Percentiles rank a stretch among this genome's conserved stretches.
Evolutionary conservation across 2,797 vertebrate species (phyloP).

Genomic region (Oceanodroma leucorhoa): DNA sequence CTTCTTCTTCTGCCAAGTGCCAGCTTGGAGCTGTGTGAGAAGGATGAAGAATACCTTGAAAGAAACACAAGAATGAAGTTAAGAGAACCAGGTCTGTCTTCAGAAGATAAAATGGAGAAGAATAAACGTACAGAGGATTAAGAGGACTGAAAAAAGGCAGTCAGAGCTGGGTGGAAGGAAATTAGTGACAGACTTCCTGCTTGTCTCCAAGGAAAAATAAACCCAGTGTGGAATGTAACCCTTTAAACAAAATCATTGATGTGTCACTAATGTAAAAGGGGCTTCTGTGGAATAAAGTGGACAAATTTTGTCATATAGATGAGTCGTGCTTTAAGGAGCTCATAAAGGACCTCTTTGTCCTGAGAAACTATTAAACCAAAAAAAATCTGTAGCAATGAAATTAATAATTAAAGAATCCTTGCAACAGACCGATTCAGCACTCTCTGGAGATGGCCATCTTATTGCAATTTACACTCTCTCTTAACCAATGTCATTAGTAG

Average conservation of each 20-base stretch:
- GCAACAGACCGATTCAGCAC: neutral
- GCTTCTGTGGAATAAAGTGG: neutral
- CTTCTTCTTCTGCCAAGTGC: neutral
- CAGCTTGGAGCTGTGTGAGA: neutral
- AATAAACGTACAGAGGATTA: neutral
- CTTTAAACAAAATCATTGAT: neutral
- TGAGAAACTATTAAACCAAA: neutral
- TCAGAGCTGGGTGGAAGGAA: neutral
- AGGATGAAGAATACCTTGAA: neutral
- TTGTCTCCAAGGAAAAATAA: constrained; percentile 22
- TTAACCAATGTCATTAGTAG: neutral
- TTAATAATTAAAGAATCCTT: constrained; percentile 39
- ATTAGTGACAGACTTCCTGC: constrained; percentile 37
- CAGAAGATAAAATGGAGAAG: neutral
- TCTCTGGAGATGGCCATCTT: neutral
- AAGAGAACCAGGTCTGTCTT: neutral
- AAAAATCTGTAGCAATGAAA: neutral
- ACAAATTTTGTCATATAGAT: neutral
- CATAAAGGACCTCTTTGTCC: neutral
- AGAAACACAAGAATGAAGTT: neutral
- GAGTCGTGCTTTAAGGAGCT: neutral
- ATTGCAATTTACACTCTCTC: neutral
- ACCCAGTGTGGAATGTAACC: neutral
- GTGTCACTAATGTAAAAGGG: neutral
- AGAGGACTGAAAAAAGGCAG: neutral